phyloP scores from a whole-genome alignment of 92 coral and sea anemone species.

The Heliopora coerulea region DNA sequence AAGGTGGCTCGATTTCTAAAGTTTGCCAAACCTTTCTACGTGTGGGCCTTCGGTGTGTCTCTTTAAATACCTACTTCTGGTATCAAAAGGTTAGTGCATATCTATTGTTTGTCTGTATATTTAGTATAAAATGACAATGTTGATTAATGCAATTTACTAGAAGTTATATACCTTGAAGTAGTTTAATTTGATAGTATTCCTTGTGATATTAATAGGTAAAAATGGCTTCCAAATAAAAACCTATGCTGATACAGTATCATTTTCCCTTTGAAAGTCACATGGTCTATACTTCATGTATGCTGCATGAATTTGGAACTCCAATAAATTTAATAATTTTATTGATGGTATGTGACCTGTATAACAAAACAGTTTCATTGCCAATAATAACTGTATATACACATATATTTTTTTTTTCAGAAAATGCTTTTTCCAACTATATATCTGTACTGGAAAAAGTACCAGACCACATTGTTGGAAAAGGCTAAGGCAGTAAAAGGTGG shows the following conservation, averaged over 20 bases:
- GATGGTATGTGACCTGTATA: not conserved
- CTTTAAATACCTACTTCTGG: conserved; percentile 33
- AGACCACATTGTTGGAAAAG: not conserved
- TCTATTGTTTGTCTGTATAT: not conserved
- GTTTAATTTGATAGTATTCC: too few relatives aligned
- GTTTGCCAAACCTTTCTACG: conserved; percentile 29
- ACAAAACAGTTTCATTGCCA: not conserved
- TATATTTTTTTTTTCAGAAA: not conserved
- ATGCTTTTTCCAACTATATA: conserved; percentile 17
- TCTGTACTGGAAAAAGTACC: conserved; percentile 7
- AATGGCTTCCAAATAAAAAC: too few relatives aligned
- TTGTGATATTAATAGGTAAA: too few relatives aligned
- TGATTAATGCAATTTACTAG: too few relatives aligned
- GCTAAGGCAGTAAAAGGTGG: conserved; percentile 4
- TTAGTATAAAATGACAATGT: too few relatives aligned
- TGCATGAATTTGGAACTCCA: not conserved
- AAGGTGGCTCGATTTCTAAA: conserved; percentile 36
- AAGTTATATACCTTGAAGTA: too few relatives aligned
- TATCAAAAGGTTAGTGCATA: conserved; percentile 47
- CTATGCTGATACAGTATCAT: too few relatives aligned
- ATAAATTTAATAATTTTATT: not conserved
- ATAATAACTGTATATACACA: not conserved
- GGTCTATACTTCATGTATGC: too few relatives aligned
- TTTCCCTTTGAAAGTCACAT: too few relatives aligned
- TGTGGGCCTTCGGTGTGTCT: conserved; percentile 45